These are phyloP conservation scores for Phortica magna DNA, from an alignment of 2,888 invertebrate genomes.

Conservation along the genomic window DNA sequence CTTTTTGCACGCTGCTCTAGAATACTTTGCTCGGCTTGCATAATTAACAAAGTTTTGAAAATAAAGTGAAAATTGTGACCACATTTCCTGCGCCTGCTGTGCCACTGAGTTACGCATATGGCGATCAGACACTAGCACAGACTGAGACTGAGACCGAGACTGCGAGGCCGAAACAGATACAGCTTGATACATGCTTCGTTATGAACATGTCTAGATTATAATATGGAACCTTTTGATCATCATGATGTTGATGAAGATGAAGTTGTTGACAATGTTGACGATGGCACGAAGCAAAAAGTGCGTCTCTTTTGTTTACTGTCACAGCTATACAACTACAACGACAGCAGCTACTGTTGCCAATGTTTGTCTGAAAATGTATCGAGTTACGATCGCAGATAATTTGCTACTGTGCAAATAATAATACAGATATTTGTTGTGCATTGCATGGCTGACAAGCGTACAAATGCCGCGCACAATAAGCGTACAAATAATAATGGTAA, in stretches of 20 bases:
- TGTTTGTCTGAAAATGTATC: slow-evolving; percentile 66
- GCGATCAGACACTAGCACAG: slow-evolving; percentile 39
- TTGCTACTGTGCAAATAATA: slow-evolving; percentile 76
- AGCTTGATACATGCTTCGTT: background rate
- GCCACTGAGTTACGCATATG: background rate
- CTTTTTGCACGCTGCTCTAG: slow-evolving; percentile 12
- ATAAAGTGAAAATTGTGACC: slow-evolving; percentile 64
- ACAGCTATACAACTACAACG: too few species aligned
- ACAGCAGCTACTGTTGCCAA: slow-evolving; percentile 17
- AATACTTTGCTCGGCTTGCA: slow-evolving; percentile 1
- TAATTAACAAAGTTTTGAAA: slow-evolving; percentile 67
- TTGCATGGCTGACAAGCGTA: slow-evolving; percentile 48
- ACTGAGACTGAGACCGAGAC: slow-evolving; percentile 41
- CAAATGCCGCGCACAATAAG: slow-evolving; percentile 56
- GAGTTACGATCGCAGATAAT: slow-evolving; percentile 78
- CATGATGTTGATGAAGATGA: background rate
- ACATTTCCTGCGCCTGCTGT: slow-evolving; percentile 45
- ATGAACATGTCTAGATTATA: slow-evolving; percentile 50
- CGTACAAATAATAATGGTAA: slow-evolving; percentile 38
- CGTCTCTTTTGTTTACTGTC: slow-evolving; percentile 5
- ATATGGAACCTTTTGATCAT: slow-evolving; percentile 48
- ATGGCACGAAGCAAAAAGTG: slow-evolving; percentile 24
- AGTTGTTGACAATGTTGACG: slow-evolving; percentile 14
- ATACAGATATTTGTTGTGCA: slow-evolving; percentile 52
- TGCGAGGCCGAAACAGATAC: too few species aligned